A percentile compares a stretch with the other conserved stretches of the same genome.
These are phyloP conservation scores for Okapia johnstoni DNA, from an alignment of 2,113 vertebrate genomes.

Conservation along the genomic window DNA sequence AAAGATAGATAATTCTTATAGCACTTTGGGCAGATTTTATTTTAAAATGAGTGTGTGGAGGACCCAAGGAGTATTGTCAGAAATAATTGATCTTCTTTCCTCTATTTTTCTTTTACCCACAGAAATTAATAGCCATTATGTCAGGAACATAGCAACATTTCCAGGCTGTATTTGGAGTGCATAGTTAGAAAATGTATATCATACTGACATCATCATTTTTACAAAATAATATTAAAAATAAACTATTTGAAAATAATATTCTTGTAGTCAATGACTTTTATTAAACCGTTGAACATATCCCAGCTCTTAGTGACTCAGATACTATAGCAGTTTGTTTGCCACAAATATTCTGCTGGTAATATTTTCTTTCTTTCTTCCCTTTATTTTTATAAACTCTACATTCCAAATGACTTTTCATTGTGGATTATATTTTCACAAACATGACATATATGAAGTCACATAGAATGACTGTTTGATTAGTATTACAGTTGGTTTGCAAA, in stretches of 20 bases:
- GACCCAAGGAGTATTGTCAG: background rate
- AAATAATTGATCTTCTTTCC: background rate
- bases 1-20: background rate
- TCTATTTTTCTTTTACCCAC: background rate
- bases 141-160: background rate
- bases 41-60: background rate
- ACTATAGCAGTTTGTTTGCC: background rate
- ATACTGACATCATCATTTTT: background rate
- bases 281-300: background rate
- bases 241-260: background rate
- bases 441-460: background rate
- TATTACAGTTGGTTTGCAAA: slow-evolving; percentile 5
- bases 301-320: background rate
- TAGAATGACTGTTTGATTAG: background rate
- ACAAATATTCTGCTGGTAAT: background rate
- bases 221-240: background rate
- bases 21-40: background rate
- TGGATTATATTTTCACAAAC: background rate
- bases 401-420: background rate
- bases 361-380: background rate
- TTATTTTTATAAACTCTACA: background rate
- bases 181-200: background rate
- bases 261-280: background rate
- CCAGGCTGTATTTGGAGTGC: background rate
- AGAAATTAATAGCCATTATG: background rate